These are phyloP conservation scores for Uromys caudimaculatus DNA, from an alignment of 2,797 vertebrate genomes.

Conservation along the genomic window DNA sequence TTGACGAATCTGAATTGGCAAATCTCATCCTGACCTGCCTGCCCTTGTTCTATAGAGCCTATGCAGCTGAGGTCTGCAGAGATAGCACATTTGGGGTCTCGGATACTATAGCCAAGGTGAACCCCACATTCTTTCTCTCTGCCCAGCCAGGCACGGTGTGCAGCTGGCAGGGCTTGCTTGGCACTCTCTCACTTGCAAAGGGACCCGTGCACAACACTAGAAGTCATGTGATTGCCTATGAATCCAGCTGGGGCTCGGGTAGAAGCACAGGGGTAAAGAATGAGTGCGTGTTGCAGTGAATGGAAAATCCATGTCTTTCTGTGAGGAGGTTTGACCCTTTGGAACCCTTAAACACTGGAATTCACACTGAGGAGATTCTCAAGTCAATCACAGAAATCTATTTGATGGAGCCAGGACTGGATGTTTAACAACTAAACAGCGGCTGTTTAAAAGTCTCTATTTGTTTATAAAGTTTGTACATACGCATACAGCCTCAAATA, in stretches of 20 bases:
- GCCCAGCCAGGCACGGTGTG: neutral
- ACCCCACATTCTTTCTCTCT: neutral
- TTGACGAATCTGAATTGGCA: neutral
- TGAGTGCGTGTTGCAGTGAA: neutral
- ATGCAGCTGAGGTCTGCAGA: neutral
- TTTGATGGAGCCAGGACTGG: neutral
- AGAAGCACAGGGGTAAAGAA: neutral
- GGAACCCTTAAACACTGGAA: neutral
- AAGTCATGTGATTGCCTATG: neutral
- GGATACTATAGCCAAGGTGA: neutral
- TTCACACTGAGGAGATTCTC: neutral
- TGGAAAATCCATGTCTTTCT: neutral
- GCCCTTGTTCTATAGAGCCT: neutral
- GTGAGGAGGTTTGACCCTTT: neutral
- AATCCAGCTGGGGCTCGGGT: neutral
- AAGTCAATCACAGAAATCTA: neutral
- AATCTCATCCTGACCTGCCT: neutral
- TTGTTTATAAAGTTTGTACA: neutral
- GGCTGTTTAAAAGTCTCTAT: neutral
- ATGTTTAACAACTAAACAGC: neutral
- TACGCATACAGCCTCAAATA: neutral
- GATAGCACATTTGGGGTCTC: neutral
- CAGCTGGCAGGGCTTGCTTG: neutral
- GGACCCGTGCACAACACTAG: neutral
- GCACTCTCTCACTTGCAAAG: neutral